Evolutionary conservation across 1,140 invertebrate species (phyloP).

Genomic region (Macrosteles quadrilineatus): DNA sequence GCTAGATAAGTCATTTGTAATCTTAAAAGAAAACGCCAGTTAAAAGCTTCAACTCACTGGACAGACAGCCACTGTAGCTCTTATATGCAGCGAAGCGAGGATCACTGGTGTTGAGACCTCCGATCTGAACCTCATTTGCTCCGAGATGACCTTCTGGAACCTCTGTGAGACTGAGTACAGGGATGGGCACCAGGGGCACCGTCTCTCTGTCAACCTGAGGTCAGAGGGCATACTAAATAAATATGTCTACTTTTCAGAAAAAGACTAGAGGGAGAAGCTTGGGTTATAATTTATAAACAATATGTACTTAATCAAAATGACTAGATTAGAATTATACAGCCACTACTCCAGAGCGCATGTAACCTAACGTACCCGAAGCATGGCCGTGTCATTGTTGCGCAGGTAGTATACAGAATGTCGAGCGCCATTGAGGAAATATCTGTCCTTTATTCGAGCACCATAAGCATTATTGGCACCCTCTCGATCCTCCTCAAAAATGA

Average conservation of each 20-base stretch:
- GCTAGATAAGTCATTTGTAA: too few relatives aligned
- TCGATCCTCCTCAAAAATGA: conserved; percentile 82
- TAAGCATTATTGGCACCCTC: conserved; percentile 63
- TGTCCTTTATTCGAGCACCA: conserved; percentile 68
- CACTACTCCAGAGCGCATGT: too few relatives aligned
- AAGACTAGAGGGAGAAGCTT: too few relatives aligned
- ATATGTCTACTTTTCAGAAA: conserved; percentile 31
- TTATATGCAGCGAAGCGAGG: conserved; percentile 76
- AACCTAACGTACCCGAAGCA: conserved; percentile 55
- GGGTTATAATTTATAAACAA: too few relatives aligned
- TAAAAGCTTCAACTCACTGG: conserved; percentile 83
- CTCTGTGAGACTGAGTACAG: conserved; percentile 64
- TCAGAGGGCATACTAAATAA: conserved; percentile 7
- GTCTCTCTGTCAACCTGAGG: conserved; percentile 70
- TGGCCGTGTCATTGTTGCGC: conserved; percentile 67
- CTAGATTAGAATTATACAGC: too few relatives aligned
- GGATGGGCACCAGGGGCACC: conserved; percentile 65
- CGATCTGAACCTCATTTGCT: conserved; percentile 79
- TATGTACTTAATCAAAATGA: too few relatives aligned
- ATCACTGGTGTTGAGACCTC: conserved; percentile 81
- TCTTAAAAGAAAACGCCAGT: too few relatives aligned
- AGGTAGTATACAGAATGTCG: conserved; percentile 85
- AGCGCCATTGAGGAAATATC: conserved; percentile 79
- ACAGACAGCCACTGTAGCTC: conserved; percentile 85
- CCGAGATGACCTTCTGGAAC: conserved; percentile 57